phyloP scores from a whole-genome alignment of 2,113 vertebrate genomes.

The Mastomys coucha region DNA sequence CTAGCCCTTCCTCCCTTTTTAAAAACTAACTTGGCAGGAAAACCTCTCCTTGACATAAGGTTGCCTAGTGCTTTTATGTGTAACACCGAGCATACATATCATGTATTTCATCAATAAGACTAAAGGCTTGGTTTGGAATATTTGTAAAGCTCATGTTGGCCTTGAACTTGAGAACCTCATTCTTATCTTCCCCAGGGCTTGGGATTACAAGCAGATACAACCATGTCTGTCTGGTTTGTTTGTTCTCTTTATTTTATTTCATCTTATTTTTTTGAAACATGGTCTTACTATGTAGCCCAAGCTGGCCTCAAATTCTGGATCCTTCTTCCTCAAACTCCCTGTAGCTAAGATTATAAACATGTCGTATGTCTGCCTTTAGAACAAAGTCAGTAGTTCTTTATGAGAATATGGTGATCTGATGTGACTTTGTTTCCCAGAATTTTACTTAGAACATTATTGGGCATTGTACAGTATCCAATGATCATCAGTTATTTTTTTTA shows the following conservation, averaged over 20 bases:
- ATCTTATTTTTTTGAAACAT: neutral
- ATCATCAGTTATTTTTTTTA: too few relatives aligned
- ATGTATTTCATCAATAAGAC: neutral
- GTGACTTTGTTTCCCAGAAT: neutral
- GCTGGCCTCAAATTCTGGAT: neutral
- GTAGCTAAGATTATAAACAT: neutral
- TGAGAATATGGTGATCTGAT: neutral
- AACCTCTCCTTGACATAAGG: neutral
- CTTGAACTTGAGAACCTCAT: neutral
- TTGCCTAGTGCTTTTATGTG: neutral
- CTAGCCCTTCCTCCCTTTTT: neutral
- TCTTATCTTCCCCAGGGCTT: neutral
- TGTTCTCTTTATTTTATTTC: neutral
- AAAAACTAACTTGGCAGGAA: neutral
- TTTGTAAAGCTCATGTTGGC: neutral
- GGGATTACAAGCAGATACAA: neutral
- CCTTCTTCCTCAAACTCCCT: neutral
- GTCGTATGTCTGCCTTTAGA: neutral
- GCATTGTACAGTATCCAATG: neutral
- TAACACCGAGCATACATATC: neutral
- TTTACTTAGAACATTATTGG: neutral
- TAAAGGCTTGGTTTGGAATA: neutral
- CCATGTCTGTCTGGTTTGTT: neutral
- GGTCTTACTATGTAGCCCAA: neutral
- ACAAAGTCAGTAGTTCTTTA: neutral